These are phyloP conservation scores for Trissolcus brochymenae DNA, from an alignment of 2,888 invertebrate genomes.

Conservation along the genomic window DNA sequence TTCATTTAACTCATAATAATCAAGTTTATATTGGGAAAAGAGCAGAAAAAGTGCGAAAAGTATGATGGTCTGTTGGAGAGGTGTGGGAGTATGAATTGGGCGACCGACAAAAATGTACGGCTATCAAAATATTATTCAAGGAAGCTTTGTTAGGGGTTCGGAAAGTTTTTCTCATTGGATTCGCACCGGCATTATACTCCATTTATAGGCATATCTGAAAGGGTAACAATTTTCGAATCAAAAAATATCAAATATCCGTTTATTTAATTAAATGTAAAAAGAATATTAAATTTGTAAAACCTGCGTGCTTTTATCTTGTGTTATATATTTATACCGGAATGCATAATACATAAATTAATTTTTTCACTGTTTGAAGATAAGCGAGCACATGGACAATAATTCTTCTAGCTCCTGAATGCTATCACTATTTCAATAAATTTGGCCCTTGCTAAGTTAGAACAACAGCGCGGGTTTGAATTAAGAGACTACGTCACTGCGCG, in stretches of 20 bases:
- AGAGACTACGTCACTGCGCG: slow-evolving; percentile 67
- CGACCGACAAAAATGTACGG: slow-evolving; percentile 62
- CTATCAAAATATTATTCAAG: slow-evolving; percentile 74
- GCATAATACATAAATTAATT: slow-evolving; percentile 6
- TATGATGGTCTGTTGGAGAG: slow-evolving; percentile 73
- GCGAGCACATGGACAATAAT: slow-evolving; percentile 53
- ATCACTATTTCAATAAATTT: slow-evolving; percentile 75
- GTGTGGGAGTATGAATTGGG: slow-evolving; percentile 64
- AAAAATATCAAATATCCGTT: background rate
- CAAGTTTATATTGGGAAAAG: slow-evolving; percentile 41
- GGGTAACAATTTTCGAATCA: background rate
- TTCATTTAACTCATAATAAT: slow-evolving; percentile 11
- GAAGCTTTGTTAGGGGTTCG: slow-evolving; percentile 64
- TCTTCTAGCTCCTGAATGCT: slow-evolving; percentile 55
- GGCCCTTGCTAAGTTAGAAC: slow-evolving; percentile 73
- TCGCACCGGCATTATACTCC: slow-evolving; percentile 36
- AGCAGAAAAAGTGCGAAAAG: slow-evolving; percentile 68
- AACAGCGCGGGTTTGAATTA: slow-evolving; percentile 75
- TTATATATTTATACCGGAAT: too few species aligned
- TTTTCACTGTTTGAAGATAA: slow-evolving; percentile 31
- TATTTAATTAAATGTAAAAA: background rate
- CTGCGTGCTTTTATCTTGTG: too few species aligned
- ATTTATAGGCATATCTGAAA: slow-evolving; percentile 19
- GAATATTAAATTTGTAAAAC: too few species aligned
- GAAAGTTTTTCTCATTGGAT: slow-evolving; percentile 63